These are phyloP conservation scores for Hermodice carunculata DNA, from an alignment of 2,888 invertebrate species.

Conservation along the genomic window DNA sequence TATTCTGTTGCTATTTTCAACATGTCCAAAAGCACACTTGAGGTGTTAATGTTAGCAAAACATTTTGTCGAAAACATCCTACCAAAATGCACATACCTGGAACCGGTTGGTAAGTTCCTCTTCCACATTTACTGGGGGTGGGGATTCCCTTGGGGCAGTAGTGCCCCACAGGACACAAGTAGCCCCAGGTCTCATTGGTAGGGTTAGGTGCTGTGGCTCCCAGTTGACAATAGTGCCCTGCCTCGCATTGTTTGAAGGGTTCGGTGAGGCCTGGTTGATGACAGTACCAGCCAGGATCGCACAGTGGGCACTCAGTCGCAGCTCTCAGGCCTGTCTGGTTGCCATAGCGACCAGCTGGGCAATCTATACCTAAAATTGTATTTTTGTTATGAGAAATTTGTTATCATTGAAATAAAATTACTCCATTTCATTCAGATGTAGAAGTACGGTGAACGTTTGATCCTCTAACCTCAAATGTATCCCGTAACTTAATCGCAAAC, in stretches of 20 bases:
- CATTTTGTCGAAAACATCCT: too few species aligned
- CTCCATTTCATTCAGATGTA: too few species aligned
- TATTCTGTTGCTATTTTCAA: too few species aligned
- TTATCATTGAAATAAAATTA: too few species aligned
- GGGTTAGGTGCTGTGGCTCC: slow-evolving; percentile 50
- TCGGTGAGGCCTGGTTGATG: slow-evolving; percentile 48
- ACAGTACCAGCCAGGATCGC: slow-evolving; percentile 62
- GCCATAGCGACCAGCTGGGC: slow-evolving; percentile 60
- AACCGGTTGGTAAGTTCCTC: slow-evolving; percentile 59
- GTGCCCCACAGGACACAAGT: slow-evolving; percentile 58
- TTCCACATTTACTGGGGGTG: slow-evolving; percentile 54
- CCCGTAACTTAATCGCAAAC: too few species aligned
- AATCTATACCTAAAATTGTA: slow-evolving; percentile 52
- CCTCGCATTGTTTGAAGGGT: slow-evolving; percentile 51
- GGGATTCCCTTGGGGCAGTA: slow-evolving; percentile 62
- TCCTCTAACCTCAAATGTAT: too few species aligned
- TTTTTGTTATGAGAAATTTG: too few species aligned
- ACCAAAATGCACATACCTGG: slow-evolving; percentile 50
- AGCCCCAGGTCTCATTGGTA: slow-evolving; percentile 52
- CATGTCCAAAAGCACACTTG: too few species aligned
- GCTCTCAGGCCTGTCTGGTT: slow-evolving; percentile 61
- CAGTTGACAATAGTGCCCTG: slow-evolving; percentile 60
- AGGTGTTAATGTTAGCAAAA: too few species aligned
- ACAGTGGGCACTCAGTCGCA: slow-evolving; percentile 56
- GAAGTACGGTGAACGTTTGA: too few species aligned